Percentiles rank a stretch among this genome's conserved stretches.
These are phyloP conservation scores for Cepaea nemoralis DNA, from an alignment of 1,140 invertebrate species.

Conservation along the genomic window DNA sequence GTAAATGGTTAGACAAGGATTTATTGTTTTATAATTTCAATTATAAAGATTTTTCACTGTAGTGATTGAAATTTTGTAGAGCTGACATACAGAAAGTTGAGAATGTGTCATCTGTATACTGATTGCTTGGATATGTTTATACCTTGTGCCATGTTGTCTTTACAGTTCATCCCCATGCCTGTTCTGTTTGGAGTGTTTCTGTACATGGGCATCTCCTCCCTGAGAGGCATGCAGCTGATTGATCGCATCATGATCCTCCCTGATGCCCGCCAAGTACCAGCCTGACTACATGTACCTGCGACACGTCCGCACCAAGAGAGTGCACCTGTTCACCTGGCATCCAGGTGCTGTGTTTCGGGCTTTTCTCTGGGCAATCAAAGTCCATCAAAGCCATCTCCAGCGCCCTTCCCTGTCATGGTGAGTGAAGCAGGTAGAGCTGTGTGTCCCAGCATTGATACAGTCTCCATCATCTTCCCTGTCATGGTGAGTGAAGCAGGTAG, in stretches of 20 bases:
- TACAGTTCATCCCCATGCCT: constrained; percentile 87
- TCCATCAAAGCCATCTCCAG: constrained; percentile 95
- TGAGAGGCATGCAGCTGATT: constrained; percentile 96
- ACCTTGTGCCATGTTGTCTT: no score
- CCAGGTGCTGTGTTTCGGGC: constrained; percentile 90
- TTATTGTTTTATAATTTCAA: no score
- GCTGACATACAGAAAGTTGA: no score
- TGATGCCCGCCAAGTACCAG: constrained; percentile 99
- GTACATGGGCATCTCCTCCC: constrained; percentile 97
- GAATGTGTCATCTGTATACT: no score
- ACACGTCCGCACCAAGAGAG: constrained; percentile 87
- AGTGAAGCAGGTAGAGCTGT: constrained; percentile 64
- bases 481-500: no score
- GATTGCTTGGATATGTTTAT: no score
- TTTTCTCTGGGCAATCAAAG: constrained; percentile 95
- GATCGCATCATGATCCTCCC: constrained; percentile 93
- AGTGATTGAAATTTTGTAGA: no score
- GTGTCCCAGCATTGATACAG: no score
- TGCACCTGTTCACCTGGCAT: constrained; percentile 94
- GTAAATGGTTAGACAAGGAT: no score
- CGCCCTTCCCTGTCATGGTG: constrained; percentile 96
- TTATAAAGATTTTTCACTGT: no score
- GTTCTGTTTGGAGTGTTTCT: constrained; percentile 96
- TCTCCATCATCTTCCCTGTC: no score
- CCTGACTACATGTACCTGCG: constrained; percentile 97